These are phyloP conservation scores for Ctenoplectra terminalis DNA, from an alignment of 1,140 invertebrate genomes.

Conservation along the genomic window DNA sequence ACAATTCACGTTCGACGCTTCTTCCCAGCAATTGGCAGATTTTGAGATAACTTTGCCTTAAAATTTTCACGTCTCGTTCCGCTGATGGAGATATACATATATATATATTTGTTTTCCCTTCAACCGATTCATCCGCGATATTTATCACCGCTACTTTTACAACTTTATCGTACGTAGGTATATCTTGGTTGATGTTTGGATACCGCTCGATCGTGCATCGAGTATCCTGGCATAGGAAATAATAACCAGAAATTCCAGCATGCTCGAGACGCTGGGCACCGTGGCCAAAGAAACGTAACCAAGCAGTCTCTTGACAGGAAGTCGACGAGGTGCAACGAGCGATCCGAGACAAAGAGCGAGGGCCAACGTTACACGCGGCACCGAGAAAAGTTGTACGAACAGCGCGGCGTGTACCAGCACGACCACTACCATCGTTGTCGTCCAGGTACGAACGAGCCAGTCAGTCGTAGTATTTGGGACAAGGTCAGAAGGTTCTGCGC, in stretches of 20 bases:
- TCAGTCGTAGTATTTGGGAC: conserved; percentile 81
- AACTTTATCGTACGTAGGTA: too few relatives aligned
- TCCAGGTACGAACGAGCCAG: conserved; percentile 59
- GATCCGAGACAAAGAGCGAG: conserved; percentile 62
- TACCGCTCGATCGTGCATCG: too few relatives aligned
- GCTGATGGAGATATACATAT: background rate
- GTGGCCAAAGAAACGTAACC: conserved; percentile 11
- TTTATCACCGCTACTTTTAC: too few relatives aligned
- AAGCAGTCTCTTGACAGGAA: conserved; percentile 47
- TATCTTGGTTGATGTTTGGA: too few relatives aligned
- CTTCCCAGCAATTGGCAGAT: background rate
- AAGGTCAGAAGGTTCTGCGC: conserved; percentile 81
- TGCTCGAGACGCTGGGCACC: conserved; percentile 7
- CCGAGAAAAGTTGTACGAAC: conserved; percentile 26
- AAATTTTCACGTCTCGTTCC: conserved; percentile 16
- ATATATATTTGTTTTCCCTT: background rate
- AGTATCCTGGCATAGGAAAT: too few relatives aligned
- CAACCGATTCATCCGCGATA: too few relatives aligned
- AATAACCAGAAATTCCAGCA: background rate
- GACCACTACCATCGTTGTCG: conserved; percentile 17
- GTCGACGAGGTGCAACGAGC: conserved; percentile 46
- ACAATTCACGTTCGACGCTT: conserved; percentile 26
- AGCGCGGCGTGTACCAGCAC: background rate
- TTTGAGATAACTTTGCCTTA: background rate
- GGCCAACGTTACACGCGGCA: conserved; percentile 26